Percentiles rank a stretch among this genome's conserved stretches.
These are phyloP conservation scores for Aramus guarauna DNA, from an alignment of 2,113 vertebrate species.

Conservation along the genomic window DNA sequence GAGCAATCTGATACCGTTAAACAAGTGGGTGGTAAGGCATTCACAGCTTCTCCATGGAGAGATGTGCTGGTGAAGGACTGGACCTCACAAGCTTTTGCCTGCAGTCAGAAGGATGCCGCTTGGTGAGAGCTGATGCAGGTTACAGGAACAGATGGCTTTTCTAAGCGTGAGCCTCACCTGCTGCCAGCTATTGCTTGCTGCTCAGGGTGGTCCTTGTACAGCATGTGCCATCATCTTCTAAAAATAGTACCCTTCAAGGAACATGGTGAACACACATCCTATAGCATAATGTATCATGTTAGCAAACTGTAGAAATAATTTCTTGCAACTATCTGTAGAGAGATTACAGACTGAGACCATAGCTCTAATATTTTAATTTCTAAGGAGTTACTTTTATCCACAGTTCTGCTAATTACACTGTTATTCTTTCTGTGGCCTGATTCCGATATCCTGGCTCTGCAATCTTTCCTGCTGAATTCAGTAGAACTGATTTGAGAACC, in stretches of 20 bases:
- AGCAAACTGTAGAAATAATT: background rate
- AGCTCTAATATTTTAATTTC: background rate
- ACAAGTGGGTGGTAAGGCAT: background rate
- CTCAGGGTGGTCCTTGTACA: constrained; percentile 18
- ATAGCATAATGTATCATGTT: rapidly evolving
- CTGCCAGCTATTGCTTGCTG: constrained; percentile 34
- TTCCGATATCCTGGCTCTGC: background rate
- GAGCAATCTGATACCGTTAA: background rate
- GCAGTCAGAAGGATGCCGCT: background rate
- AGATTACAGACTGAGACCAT: background rate
- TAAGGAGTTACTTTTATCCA: background rate
- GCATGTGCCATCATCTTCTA: background rate
- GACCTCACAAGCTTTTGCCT: background rate
- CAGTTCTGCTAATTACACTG: background rate
- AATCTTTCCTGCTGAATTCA: background rate
- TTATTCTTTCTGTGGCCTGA: background rate
- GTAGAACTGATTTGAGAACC: background rate
- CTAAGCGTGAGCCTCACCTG: constrained; percentile 19
- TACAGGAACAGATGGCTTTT: constrained; percentile 38
- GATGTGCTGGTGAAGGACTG: background rate
- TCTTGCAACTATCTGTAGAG: background rate
- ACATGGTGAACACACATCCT: background rate
- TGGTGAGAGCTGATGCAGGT: background rate
- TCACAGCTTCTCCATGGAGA: background rate
- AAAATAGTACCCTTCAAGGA: constrained; percentile 5